Base-by-base conservation (phyloP, 2,888 invertebrate genomes). In the Dryobotodes eremita region DNA sequence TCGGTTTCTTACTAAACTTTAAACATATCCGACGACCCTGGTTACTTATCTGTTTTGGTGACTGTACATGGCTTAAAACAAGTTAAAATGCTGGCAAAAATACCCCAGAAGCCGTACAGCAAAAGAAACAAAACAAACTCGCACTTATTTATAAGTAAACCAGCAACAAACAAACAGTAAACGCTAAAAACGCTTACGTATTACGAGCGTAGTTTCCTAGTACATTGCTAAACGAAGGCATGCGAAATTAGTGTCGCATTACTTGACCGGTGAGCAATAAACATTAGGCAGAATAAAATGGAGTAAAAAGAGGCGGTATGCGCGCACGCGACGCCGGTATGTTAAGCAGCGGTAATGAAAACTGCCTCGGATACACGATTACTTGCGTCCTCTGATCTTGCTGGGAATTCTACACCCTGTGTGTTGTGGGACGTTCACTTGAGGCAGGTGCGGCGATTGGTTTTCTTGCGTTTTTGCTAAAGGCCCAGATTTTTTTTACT, bases 281-380 rank as follows among this genome's bases (percentile, higher is more conserved):
- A 94, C 92, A 91, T 90, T 91, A 88, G 90, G 90, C 85, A 86
- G 91, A 92, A 91, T 92, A 92, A 93, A 94, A 94, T 94, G 90
- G 89, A 88, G 85, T 71, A 83, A 83, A 83, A 83, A 84, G 84
- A 89, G 89, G 85, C 83, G 88, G 84, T 86, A 89, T 84, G 86
- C 86, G 83, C 86, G 88, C 90, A 90, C 91, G 90, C 89, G 88
- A 88, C 85, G 82, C 82, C 88, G 95, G 94, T 94, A 95, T 95
- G 94, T 93, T 95, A 95, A 95, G 89, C 95, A 94, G 94, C 88
- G 83, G 94, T 94, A 95, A 95, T 95, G 95, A 94, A 95, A 95
- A 93, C 92, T 90, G 89, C 91, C 88, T 86, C 86, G 89, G 92
- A 92, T 91, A 92, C 91, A 87, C 91, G 91, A 92, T 93, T 92